A percentile compares a stretch with the other conserved stretches of the same genome.
Conservation (phyloP, 2,113 vertebrate species). For the Neoarius graeffei region DNA sequence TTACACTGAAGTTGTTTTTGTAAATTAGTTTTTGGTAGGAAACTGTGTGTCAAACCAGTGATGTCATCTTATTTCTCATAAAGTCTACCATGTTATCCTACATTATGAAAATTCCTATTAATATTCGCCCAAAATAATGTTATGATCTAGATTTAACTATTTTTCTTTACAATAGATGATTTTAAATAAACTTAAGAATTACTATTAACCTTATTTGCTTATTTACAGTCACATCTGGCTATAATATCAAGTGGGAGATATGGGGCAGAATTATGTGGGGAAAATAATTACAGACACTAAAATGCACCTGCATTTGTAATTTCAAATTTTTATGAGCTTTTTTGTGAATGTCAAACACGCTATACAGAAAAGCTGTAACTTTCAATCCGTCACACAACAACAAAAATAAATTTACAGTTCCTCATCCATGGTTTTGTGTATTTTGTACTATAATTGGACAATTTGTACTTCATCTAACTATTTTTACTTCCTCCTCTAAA, state of each 20-base stretch:
- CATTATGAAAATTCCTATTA: not conserved
- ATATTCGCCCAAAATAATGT: not conserved
- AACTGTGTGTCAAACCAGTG: not conserved
- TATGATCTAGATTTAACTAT: fast-evolving
- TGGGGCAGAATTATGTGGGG: not conserved
- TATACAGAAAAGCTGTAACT: not conserved
- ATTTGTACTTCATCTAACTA: not conserved
- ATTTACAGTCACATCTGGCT: not conserved
- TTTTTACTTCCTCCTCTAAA: not conserved
- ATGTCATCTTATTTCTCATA: not conserved
- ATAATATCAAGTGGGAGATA: not conserved
- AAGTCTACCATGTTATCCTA: not conserved
- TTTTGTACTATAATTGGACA: not conserved
- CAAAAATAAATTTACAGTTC: not conserved
- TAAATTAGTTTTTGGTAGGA: not conserved
- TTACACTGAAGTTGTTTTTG: not conserved
- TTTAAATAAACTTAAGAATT: not conserved
- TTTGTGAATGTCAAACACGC: not conserved
- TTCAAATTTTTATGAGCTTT: not conserved
- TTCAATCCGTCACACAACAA: not conserved
- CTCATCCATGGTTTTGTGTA: not conserved
- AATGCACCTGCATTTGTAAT: not conserved
- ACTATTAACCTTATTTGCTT: not conserved
- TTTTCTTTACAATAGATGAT: not conserved
- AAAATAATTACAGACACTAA: not conserved